Percentiles rank a stretch among this genome's conserved stretches.
These are phyloP conservation scores for Timandra comae DNA, from an alignment of 2,888 invertebrate species.

Conservation along the genomic window DNA sequence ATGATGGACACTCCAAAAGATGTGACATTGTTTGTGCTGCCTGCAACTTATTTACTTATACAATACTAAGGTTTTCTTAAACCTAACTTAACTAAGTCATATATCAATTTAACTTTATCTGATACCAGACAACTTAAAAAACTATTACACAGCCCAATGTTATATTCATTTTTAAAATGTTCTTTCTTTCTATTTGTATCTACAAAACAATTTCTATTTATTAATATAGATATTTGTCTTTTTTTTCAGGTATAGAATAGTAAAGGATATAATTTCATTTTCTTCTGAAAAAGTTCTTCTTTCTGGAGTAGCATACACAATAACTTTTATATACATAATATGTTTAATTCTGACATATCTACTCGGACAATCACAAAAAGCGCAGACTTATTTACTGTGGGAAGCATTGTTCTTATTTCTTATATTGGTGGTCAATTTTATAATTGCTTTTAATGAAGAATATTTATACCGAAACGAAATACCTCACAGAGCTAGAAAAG, in stretches of 20 bases:
- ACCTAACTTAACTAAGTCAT: too few species aligned
- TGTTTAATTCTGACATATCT: constrained; percentile 59
- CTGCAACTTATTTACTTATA: too few species aligned
- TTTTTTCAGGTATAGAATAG: constrained; percentile 50
- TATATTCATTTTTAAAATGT: too few species aligned
- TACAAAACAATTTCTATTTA: background rate
- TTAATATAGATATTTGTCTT: constrained; percentile 1
- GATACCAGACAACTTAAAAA: too few species aligned
- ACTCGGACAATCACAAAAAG: constrained; percentile 55
- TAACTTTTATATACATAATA: constrained; percentile 56
- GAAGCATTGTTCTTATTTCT: constrained; percentile 63
- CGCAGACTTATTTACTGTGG: constrained; percentile 59
- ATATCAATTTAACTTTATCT: too few species aligned
- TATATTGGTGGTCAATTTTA: constrained; percentile 58
- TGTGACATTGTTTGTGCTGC: too few species aligned
- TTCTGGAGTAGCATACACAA: constrained; percentile 64
- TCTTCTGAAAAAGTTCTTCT: constrained; percentile 64
- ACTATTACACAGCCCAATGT: too few species aligned
- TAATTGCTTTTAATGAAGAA: constrained; percentile 67
- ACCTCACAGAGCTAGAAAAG: constrained; percentile 67
- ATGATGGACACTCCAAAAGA: too few species aligned
- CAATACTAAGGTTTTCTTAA: too few species aligned
- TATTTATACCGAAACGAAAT: constrained; percentile 73
- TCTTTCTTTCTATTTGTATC: too few species aligned
- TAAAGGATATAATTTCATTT: constrained; percentile 62